Percentiles rank a stretch among this genome's conserved stretches.
phyloP scores from a whole-genome alignment of 2,797 vertebrate species.

The Malurus leucopterus region DNA sequence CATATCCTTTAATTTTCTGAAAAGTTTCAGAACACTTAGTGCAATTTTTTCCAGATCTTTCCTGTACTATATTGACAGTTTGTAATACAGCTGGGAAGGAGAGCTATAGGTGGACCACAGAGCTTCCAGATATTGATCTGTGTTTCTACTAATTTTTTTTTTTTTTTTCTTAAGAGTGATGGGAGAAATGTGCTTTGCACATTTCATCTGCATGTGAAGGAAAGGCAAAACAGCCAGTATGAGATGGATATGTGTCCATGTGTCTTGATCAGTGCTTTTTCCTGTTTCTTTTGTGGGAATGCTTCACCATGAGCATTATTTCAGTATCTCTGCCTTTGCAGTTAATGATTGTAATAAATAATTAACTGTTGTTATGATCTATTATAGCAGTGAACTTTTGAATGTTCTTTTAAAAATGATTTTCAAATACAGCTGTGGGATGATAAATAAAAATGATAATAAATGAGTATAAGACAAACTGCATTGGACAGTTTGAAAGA shows the following conservation, averaged over 20 bases:
- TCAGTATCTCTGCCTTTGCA: background rate
- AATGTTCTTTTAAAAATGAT: background rate
- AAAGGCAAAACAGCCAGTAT: background rate
- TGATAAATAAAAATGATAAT: background rate
- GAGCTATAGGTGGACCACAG: rapidly evolving
- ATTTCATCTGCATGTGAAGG: background rate
- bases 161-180: background rate
- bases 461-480: background rate
- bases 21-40: background rate
- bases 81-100: background rate
- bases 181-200: background rate
- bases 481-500: background rate
- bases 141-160: background rate
- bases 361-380: background rate
- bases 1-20: background rate
- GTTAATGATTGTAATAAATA: background rate
- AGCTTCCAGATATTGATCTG: background rate
- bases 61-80: background rate
- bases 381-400: background rate
- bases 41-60: background rate
- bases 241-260: background rate
- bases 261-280: background rate
- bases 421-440: background rate
- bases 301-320: background rate
- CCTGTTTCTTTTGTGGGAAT: background rate